A percentile compares a stretch with the other conserved stretches of the same genome.
These are phyloP conservation scores for Spilarctia lutea DNA, from an alignment of 2,888 invertebrate species.

Conservation along the genomic window DNA sequence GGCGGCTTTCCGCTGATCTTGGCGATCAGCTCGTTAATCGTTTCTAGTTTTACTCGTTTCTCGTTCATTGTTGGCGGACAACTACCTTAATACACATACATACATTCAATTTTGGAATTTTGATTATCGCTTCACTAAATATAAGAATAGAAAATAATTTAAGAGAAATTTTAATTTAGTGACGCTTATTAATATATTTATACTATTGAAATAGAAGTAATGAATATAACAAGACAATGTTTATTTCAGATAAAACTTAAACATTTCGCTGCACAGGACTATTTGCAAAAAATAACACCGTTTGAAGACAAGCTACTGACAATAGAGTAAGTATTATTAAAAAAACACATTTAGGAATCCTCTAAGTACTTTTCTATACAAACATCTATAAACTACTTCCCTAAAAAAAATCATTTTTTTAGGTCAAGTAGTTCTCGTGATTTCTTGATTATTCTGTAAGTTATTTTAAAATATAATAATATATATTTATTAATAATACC, in stretches of 20 bases:
- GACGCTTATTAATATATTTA: no score
- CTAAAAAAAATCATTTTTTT: neutral
- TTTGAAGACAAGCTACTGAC: slow-evolving; percentile 78
- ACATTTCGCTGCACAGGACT: slow-evolving; percentile 74
- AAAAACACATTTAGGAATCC: neutral
- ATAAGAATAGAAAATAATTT: no score
- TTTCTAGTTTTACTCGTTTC: no score
- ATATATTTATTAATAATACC: neutral
- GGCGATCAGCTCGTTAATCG: no score
- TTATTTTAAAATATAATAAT: slow-evolving; percentile 1
- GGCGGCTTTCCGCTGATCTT: no score
- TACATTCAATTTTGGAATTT: no score
- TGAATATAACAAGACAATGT: neutral
- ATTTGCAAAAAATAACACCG: slow-evolving; percentile 73
- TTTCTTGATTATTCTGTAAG: neutral
- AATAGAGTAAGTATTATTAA: slow-evolving; percentile 67
- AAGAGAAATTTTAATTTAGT: no score
- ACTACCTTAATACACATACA: no score
- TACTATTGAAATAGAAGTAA: neutral
- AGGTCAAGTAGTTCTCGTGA: neutral
- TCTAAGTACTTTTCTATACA: neutral
- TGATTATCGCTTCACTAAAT: no score
- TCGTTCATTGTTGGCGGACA: no score
- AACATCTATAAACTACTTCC: neutral
- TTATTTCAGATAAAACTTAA: slow-evolving; percentile 74